phyloP scores from a whole-genome alignment of 2,888 invertebrate species.

The Mystacides longicornis region DNA sequence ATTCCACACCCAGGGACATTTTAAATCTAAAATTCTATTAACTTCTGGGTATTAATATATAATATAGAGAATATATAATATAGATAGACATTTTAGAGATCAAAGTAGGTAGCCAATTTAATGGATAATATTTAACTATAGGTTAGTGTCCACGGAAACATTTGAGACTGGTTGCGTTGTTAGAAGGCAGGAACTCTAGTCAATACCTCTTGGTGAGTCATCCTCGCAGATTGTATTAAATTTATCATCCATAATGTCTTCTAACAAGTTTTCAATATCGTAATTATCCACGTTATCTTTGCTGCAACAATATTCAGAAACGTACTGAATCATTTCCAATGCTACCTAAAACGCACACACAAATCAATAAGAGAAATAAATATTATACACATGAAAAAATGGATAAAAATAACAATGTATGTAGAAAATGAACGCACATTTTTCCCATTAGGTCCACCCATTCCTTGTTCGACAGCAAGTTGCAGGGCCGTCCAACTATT shows the following conservation, averaged over 20 bases:
- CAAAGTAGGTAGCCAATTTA: too few relatives aligned
- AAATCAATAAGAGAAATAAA: not conserved
- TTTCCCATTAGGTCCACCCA: conserved; percentile 62
- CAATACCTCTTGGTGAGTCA: conserved; percentile 55
- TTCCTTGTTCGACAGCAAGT: conserved; percentile 65
- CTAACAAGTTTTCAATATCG: conserved; percentile 56
- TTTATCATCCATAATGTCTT: conserved; percentile 66
- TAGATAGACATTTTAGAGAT: too few relatives aligned
- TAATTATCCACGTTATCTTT: conserved; percentile 50
- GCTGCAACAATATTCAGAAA: conserved; percentile 55
- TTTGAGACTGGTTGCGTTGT: too few relatives aligned
- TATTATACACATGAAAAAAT: not conserved
- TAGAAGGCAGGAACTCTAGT: too few relatives aligned
- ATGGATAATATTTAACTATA: too few relatives aligned
- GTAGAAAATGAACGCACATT: conserved; percentile 43
- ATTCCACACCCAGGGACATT: too few relatives aligned
- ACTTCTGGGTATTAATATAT: too few relatives aligned
- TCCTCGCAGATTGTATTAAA: conserved; percentile 68
- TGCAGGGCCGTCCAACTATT: conserved; percentile 67
- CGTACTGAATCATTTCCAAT: conserved; percentile 55
- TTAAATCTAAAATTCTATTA: too few relatives aligned
- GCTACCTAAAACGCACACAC: conserved; percentile 49
- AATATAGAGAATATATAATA: too few relatives aligned
- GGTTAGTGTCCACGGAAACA: too few relatives aligned
- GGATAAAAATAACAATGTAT: not conserved